Evolutionary conservation across 2,797 vertebrate genomes (phyloP), one percentile per base, ranked within the genome.

Genomic region (Discoglossus pictus): DNA sequence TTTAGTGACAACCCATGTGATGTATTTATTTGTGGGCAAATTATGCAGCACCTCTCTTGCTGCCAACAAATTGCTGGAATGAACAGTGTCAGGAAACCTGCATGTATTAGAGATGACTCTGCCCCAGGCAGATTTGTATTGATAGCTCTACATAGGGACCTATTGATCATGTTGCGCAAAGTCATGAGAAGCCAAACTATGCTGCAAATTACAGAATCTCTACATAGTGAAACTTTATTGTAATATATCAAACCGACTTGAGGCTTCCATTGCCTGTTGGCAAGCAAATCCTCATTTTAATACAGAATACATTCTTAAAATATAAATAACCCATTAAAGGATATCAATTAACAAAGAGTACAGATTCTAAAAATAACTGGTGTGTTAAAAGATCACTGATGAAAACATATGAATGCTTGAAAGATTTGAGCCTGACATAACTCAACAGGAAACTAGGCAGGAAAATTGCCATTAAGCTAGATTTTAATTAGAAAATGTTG

Each of bases 21-120:
- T 71, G 68, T 65, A 71, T 71, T 71, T 71, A 71, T 71, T 64
- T 71, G 68, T 64, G 68, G 68, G 64, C 68, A 71, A 64, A 71
- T 71, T 71, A 71, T 71, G 68, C 68, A 71, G 68, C 53, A 58
- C 68, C 61, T 71, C 53, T 64, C 68, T 65, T 35, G 53, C 68
- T 71, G 68, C 68, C 68, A 64, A 71, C 68, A 71, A 71, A 71
- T 71, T 71, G 68, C 68, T 71, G 53, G 68, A 71, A 71, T 64
- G 68, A 71, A 65, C 61, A 65, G 68, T 71, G 68, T 64, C 68
- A 71, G 61, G 53, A 64, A 71, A 64, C 24, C 68, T 65, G 61
- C 68, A 71, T 71, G 68, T 71, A 59, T 71, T 71, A 71, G 68
- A 59, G 68, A 64, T 65, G 68, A 52, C 61, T 71, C 53, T 64